These are phyloP conservation scores for Tachypleus tridentatus DNA, from an alignment of 1,140 invertebrate genomes.

Conservation along the genomic window DNA sequence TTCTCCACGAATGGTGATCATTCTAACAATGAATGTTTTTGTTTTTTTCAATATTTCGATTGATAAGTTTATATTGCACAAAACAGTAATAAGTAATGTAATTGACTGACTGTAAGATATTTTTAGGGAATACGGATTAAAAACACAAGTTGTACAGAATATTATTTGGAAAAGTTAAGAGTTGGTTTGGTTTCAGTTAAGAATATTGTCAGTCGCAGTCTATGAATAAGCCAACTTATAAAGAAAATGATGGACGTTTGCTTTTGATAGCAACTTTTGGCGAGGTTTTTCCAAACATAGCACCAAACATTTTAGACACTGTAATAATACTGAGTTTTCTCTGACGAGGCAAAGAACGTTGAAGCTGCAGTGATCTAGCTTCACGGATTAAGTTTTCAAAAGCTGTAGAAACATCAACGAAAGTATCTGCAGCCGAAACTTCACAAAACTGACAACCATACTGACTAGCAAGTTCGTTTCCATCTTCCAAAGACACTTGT, in stretches of 20 bases:
- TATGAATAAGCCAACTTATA: neutral
- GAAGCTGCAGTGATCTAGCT: neutral
- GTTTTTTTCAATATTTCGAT: too few species aligned
- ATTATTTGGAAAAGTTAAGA: too few species aligned
- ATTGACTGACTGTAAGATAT: too few species aligned
- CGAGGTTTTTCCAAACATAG: conserved; percentile 1
- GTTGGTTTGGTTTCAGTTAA: too few species aligned
- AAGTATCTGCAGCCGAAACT: conserved; percentile 23
- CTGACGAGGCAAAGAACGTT: neutral
- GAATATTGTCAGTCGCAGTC: too few species aligned
- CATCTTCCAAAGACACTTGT: conserved; percentile 42
- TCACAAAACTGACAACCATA: conserved; percentile 33
- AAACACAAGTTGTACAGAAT: too few species aligned
- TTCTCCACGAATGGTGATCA: too few species aligned
- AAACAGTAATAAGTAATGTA: too few species aligned
- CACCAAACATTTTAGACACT: conserved; percentile 11
- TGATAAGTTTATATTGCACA: too few species aligned
- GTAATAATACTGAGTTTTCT: conserved; percentile 13
- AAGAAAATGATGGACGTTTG: conserved; percentile 1
- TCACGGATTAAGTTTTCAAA: conserved; percentile 8
- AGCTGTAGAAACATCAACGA: conserved; percentile 8
- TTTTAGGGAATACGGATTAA: too few species aligned
- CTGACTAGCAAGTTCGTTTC: conserved; percentile 30
- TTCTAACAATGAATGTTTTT: too few species aligned
- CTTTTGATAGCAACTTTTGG: neutral